phyloP scores from a whole-genome alignment of 1,140 invertebrate genomes.

The Drosophila erecta region DNA sequence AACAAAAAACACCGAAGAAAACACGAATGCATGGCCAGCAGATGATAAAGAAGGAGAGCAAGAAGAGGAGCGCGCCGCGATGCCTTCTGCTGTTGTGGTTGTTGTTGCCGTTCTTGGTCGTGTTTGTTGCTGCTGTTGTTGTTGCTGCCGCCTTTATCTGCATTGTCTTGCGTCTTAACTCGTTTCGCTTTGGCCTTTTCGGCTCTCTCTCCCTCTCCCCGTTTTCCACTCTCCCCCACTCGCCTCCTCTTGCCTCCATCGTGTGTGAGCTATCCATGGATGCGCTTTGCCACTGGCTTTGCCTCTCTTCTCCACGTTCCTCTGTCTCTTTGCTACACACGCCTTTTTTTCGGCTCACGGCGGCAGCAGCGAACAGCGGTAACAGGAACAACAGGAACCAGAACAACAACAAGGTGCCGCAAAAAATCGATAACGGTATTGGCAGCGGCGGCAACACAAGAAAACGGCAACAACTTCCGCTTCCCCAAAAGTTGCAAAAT shows the following conservation, averaged over 20 bases:
- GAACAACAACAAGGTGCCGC: slow-evolving; percentile 28
- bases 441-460: slow-evolving; percentile 27
- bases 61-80: slow-evolving; percentile 20
- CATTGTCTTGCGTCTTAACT: slow-evolving; percentile 60
- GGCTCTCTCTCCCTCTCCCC: slow-evolving; percentile 25
- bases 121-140: slow-evolving; percentile 19
- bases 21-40: slow-evolving; percentile 6
- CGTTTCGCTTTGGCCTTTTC: slow-evolving; percentile 38
- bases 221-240: not conserved
- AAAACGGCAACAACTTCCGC: slow-evolving; percentile 17
- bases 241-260: not conserved
- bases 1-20: not conserved
- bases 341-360: slow-evolving; percentile 37
- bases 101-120: slow-evolving; percentile 32
- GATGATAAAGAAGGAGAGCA: slow-evolving; percentile 12
- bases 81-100: slow-evolving; percentile 12
- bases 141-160: slow-evolving; percentile 38
- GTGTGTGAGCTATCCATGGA: too few relatives aligned
- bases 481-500: slow-evolving; percentile 30
- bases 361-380: slow-evolving; percentile 11
- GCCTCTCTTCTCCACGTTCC: not conserved
- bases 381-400: slow-evolving; percentile 2
- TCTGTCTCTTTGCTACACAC: slow-evolving; percentile 29
- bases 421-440: slow-evolving; percentile 60
- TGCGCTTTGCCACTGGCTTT: slow-evolving; percentile 25